These are phyloP conservation scores for Cosmia pyralina DNA, from an alignment of 2,888 invertebrate genomes.

Conservation along the genomic window DNA sequence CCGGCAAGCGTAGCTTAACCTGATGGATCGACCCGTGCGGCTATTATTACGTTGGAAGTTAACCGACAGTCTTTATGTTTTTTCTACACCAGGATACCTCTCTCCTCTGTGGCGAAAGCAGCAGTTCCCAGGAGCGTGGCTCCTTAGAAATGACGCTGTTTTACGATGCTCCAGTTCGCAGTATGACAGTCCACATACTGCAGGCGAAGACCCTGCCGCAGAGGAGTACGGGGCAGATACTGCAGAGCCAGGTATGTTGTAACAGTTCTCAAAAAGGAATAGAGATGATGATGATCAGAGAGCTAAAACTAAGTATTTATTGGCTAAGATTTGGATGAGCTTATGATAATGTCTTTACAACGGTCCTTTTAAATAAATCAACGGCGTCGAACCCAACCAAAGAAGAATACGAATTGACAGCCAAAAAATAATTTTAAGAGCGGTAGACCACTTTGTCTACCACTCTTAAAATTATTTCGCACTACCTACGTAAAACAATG, in stretches of 20 bases:
- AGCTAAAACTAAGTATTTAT: neutral
- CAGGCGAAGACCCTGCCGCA: slow-evolving; percentile 95
- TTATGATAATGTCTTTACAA: neutral
- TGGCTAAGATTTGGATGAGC: too few relatives aligned
- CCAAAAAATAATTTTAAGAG: neutral
- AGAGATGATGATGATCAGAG: neutral
- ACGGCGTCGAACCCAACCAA: neutral
- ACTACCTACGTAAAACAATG: neutral
- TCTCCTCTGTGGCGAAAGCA: slow-evolving; percentile 85
- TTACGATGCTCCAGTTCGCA: slow-evolving; percentile 97
- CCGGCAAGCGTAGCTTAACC: too few relatives aligned
- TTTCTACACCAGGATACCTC: slow-evolving; percentile 84
- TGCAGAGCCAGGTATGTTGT: slow-evolving; percentile 82
- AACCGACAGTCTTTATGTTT: neutral
- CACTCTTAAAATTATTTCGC: neutral
- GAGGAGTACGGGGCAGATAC: slow-evolving; percentile 84
- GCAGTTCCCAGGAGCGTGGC: slow-evolving; percentile 91
- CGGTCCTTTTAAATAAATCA: neutral
- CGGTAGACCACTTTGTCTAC: too few relatives aligned
- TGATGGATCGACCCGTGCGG: too few relatives aligned
- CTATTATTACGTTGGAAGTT: too few relatives aligned
- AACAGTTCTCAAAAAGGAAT: neutral
- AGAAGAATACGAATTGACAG: neutral
- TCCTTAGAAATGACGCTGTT: slow-evolving; percentile 96
- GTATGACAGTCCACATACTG: slow-evolving; percentile 97